These are phyloP conservation scores for Eurypyga helias DNA, from an alignment of 2,113 vertebrate species.

Conservation along the genomic window DNA sequence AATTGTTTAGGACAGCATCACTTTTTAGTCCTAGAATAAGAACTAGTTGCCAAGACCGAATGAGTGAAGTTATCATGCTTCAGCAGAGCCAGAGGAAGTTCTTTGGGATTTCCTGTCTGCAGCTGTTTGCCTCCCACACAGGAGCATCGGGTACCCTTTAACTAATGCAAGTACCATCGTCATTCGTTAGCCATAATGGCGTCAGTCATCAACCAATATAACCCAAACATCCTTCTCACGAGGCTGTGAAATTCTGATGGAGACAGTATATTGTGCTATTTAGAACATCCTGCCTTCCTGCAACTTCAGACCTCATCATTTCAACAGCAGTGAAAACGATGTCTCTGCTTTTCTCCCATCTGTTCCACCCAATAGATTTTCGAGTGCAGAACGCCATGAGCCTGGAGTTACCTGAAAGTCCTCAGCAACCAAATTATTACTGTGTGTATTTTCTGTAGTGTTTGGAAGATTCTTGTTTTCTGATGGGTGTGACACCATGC, in stretches of 20 bases:
- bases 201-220: not conserved
- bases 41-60: not conserved
- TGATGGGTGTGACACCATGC: not conserved
- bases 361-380: constrained; percentile 18
- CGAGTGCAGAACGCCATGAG: not conserved
- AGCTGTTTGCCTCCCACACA: not conserved
- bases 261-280: not conserved
- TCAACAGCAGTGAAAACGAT: not conserved
- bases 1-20: not conserved
- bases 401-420: not conserved
- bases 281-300: not conserved
- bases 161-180: not conserved
- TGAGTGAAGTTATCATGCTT: not conserved
- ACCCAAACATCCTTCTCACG: not conserved
- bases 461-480: not conserved
- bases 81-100: not conserved
- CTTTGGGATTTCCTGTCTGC: not conserved
- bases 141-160: not conserved
- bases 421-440: not conserved
- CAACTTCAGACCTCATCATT: constrained; percentile 6
- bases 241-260: not conserved
- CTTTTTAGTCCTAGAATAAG: not conserved
- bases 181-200: constrained; percentile 3
- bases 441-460: not conserved
- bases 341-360: not conserved